Conservation (phyloP, 2,797 vertebrate species). For the Eidolon dupreanum region DNA sequence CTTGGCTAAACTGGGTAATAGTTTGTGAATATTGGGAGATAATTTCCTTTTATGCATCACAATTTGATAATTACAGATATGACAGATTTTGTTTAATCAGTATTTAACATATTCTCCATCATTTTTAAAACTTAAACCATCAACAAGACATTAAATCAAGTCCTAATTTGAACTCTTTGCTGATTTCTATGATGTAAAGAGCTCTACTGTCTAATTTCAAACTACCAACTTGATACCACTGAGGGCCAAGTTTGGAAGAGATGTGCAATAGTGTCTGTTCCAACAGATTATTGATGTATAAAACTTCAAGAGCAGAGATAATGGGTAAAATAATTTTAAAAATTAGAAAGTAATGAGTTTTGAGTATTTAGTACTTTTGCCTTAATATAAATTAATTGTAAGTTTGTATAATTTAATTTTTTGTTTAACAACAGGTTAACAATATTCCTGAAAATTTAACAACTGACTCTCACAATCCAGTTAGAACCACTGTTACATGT, state of each 20-base stretch:
- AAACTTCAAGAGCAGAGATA: not conserved
- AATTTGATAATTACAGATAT: conserved; percentile 20
- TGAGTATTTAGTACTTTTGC: not conserved
- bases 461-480: not conserved
- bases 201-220: conserved; percentile 28
- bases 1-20: not conserved
- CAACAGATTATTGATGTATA: not conserved
- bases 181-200: not conserved
- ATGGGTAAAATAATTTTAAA: not conserved
- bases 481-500: not conserved
- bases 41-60: not conserved
- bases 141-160: conserved; percentile 32
- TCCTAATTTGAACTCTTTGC: conserved; percentile 20
- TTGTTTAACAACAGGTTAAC: not conserved
- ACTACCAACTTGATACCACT: not conserved
- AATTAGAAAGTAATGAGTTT: conserved; percentile 34
- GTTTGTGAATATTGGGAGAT: not conserved
- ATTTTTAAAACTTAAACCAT: conserved; percentile 50
- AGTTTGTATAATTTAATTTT: conserved; percentile 43
- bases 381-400: not conserved
- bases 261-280: not conserved
- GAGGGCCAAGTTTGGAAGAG: not conserved
- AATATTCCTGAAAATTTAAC: conserved; percentile 9
- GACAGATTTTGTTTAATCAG: not conserved
- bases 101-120: conserved; percentile 46